These are phyloP conservation scores for Rhadina sibilatrix DNA, from an alignment of 2,113 vertebrate species.

Conservation along the genomic window DNA sequence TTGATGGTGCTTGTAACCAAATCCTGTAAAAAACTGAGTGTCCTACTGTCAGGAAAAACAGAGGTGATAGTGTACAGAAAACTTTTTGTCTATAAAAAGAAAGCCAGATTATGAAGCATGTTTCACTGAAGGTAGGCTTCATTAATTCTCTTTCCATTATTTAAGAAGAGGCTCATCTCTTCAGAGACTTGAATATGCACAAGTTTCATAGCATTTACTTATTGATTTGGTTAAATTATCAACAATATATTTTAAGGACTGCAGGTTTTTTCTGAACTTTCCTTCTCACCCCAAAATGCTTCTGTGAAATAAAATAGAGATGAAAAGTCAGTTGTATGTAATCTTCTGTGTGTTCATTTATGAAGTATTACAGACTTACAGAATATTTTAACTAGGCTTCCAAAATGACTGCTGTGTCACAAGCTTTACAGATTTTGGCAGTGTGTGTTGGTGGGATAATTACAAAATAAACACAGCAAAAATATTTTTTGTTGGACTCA, in stretches of 20 bases:
- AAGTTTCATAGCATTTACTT: background rate
- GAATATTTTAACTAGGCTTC: background rate
- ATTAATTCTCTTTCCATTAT: background rate
- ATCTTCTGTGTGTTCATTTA: background rate
- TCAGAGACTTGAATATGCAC: background rate
- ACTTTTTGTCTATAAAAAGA: background rate
- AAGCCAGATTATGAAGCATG: background rate
- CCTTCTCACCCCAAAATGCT: background rate
- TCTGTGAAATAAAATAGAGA: constrained; percentile 41
- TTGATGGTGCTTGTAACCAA: constrained; percentile 11
- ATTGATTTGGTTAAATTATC: constrained; percentile 1
- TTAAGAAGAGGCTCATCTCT: background rate
- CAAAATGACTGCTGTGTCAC: background rate
- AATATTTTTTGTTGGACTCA: background rate
- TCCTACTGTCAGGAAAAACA: background rate
- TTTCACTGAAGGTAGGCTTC: background rate
- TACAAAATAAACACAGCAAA: background rate
- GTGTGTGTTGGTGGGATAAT: background rate
- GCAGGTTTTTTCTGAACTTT: background rate
- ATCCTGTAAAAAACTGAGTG: background rate
- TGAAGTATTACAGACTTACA: background rate
- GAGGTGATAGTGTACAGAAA: background rate
- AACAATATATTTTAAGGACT: background rate
- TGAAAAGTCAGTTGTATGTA: background rate
- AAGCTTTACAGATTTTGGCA: background rate